These are phyloP conservation scores for Chydorus sphaericus DNA, from an alignment of 2,888 invertebrate species.

Conservation along the genomic window DNA sequence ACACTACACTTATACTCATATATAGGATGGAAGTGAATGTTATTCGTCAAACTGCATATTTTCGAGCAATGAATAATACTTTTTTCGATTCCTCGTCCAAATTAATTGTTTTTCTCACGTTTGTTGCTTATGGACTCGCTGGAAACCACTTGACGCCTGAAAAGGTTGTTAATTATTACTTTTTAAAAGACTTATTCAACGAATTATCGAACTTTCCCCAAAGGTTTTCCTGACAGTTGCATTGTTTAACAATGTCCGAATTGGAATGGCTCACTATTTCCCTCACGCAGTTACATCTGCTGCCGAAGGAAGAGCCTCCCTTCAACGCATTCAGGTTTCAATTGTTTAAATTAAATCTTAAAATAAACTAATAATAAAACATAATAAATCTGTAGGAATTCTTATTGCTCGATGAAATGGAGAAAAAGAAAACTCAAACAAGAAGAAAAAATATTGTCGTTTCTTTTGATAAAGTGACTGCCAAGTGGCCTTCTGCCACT, in stretches of 20 bases:
- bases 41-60: constrained; percentile 23
- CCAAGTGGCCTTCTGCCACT: not conserved
- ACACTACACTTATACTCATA: not conserved
- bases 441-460: too few species aligned
- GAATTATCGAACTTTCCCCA: constrained; percentile 13
- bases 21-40: constrained; percentile 25
- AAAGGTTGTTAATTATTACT: constrained; percentile 15
- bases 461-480: not conserved
- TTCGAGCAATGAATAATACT: constrained; percentile 28
- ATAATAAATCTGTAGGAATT: constrained; percentile 23
- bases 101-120: constrained; percentile 30
- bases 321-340: too few species aligned
- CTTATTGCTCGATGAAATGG: not conserved
- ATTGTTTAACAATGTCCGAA: constrained; percentile 63
- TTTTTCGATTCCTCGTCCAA: constrained; percentile 33
- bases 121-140: constrained; percentile 26
- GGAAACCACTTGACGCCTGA: constrained; percentile 29
- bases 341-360: too few species aligned
- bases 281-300: constrained; percentile 69
- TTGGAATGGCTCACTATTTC: constrained; percentile 53
- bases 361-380: too few species aligned
- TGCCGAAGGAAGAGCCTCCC: constrained; percentile 62
- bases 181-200: not conserved
- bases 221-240: constrained; percentile 73
- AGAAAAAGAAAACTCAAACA: too few species aligned